phyloP scores from a whole-genome alignment of 2,113 vertebrate genomes.

The Parus major region DNA sequence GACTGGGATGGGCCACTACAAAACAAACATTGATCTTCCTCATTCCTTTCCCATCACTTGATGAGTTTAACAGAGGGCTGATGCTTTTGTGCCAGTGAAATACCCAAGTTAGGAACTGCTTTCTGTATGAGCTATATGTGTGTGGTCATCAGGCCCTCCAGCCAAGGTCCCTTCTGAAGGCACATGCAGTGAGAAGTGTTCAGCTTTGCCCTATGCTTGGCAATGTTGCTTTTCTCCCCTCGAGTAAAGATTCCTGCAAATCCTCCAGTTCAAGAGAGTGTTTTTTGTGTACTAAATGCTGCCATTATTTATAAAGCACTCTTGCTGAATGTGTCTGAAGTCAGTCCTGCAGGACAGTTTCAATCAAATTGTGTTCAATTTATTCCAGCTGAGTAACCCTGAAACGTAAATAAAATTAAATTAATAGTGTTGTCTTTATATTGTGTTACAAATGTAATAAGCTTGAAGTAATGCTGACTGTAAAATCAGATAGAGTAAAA shows the following conservation, averaged over 20 bases:
- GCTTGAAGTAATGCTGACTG: constrained; percentile 36
- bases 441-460: constrained; percentile 65
- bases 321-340: constrained; percentile 51
- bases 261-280: constrained; percentile 9
- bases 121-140: background rate
- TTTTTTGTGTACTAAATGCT: constrained; percentile 50
- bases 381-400: constrained; percentile 72
- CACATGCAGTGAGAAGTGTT: background rate
- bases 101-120: background rate
- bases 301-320: constrained; percentile 56
- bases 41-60: background rate
- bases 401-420: constrained; percentile 80
- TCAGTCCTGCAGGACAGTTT: constrained; percentile 73
- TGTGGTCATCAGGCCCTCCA: background rate
- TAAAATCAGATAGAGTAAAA: constrained; percentile 37
- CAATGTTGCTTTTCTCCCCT: background rate
- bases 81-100: background rate
- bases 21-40: background rate
- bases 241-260: constrained; percentile 1
- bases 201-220: background rate
- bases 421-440: constrained; percentile 68
- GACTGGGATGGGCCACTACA: background rate
- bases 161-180: background rate
- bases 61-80: background rate
- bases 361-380: constrained; percentile 72